phyloP scores from a whole-genome alignment of 1,140 invertebrate genomes.

The Hylaeus anthracinus region DNA sequence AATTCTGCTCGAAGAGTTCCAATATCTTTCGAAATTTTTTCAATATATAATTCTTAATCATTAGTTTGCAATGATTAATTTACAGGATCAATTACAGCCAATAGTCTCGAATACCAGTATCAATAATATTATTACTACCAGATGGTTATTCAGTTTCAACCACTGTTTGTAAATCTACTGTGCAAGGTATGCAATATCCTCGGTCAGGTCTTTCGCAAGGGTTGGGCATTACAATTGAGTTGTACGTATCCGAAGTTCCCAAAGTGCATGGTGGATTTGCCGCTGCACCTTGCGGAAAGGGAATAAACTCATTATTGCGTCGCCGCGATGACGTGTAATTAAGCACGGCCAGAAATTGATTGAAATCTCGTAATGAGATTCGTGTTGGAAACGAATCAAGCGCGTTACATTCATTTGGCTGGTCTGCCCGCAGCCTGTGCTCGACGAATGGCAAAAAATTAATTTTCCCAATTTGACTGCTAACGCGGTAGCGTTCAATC shows the following conservation, averaged over 20 bases:
- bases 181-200: background rate
- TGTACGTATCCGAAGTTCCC: background rate
- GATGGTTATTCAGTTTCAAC: background rate
- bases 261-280: slow-evolving; percentile 1
- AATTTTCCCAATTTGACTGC: background rate
- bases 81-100: too few relatives aligned
- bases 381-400: background rate
- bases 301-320: slow-evolving; percentile 5
- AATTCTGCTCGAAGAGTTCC: too few relatives aligned
- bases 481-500: too few relatives aligned
- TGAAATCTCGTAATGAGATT: background rate
- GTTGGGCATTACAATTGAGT: background rate
- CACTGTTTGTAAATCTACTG: background rate
- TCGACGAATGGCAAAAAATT: background rate
- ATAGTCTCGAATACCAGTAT: too few relatives aligned
- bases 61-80: too few relatives aligned
- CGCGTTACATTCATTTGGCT: background rate
- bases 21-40: too few relatives aligned
- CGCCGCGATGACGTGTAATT: background rate
- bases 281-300: background rate
- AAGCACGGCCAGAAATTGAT: background rate
- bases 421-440: too few relatives aligned
- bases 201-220: background rate
- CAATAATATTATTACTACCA: too few relatives aligned
- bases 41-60: too few relatives aligned